These are phyloP conservation scores for Aphaenogaster ashmeadi DNA, from an alignment of 1,140 invertebrate genomes.

Conservation along the genomic window DNA sequence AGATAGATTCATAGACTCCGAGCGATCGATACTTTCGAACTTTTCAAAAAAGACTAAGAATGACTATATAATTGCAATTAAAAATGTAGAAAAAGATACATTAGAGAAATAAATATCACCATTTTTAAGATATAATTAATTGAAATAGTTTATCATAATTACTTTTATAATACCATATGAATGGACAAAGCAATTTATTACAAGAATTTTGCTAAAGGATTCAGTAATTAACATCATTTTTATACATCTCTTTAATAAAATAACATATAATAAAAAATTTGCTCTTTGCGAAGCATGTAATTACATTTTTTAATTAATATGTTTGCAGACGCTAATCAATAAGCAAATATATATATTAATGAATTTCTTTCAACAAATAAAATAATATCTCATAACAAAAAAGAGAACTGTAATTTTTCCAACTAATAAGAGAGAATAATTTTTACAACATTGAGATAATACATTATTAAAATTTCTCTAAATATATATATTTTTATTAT, in stretches of 20 bases:
- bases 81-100: not conserved
- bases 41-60: not conserved
- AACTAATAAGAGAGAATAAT: not conserved
- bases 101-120: not conserved
- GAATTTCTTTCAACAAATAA: not conserved
- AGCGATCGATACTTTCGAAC: not conserved
- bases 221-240: not conserved
- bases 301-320: not conserved
- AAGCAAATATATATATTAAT: conserved; percentile 8
- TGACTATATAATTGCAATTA: not conserved
- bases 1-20: not conserved
- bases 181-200: not conserved
- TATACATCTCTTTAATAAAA: not conserved
- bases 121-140: not conserved
- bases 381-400: not conserved
- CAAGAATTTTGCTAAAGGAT: not conserved
- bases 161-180: not conserved
- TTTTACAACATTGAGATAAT: not conserved
- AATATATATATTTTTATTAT: not conserved
- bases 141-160: not conserved
- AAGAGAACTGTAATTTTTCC: not conserved
- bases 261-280: not conserved
- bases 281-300: not conserved
- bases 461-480: not conserved
- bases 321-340: not conserved